phyloP scores from a whole-genome alignment of 2,888 invertebrate species.

The Drosophila ochracea region DNA sequence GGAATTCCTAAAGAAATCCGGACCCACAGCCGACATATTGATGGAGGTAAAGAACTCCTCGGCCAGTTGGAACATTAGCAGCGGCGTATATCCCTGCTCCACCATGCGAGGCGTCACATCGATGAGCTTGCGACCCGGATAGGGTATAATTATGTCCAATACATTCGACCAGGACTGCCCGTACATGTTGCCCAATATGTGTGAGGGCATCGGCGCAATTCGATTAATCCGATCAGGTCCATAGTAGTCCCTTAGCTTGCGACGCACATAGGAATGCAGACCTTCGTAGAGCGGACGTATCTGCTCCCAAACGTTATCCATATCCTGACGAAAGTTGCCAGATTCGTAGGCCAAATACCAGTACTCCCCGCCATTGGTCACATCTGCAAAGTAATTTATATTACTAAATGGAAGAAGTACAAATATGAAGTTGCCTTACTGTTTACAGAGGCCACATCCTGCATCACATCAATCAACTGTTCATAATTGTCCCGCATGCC shows the following conservation, averaged over 20 bases:
- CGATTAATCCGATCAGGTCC: constrained; percentile 93
- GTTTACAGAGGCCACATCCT: constrained; percentile 92
- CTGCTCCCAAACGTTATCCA: constrained; percentile 93
- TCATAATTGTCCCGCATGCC: constrained; percentile 92
- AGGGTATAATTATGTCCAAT: constrained; percentile 92
- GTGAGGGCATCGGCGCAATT: constrained; percentile 93
- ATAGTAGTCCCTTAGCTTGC: constrained; percentile 92
- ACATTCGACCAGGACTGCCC: constrained; percentile 94
- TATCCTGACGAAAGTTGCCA: constrained; percentile 90
- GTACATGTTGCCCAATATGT: constrained; percentile 96
- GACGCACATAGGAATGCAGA: constrained; percentile 94
- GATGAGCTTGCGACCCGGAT: constrained; percentile 92
- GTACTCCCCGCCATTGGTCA: constrained; percentile 93
- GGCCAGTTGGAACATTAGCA: constrained; percentile 93
- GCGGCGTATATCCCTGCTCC: constrained; percentile 93
- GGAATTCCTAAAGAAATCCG: constrained; percentile 95
- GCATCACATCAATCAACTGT: constrained; percentile 91
- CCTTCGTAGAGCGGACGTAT: constrained; percentile 94
- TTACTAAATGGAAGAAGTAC: constrained; percentile 1
- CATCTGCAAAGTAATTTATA: constrained; percentile 87
- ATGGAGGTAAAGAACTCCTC: constrained; percentile 96
- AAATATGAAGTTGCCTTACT: constrained; percentile 87
- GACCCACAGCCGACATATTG: constrained; percentile 94
- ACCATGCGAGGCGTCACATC: constrained; percentile 94
- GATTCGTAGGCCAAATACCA: constrained; percentile 96